Evolutionary conservation across 2,888 invertebrate genomes (phyloP).

Genomic region (Aphidoletes aphidimyza): DNA sequence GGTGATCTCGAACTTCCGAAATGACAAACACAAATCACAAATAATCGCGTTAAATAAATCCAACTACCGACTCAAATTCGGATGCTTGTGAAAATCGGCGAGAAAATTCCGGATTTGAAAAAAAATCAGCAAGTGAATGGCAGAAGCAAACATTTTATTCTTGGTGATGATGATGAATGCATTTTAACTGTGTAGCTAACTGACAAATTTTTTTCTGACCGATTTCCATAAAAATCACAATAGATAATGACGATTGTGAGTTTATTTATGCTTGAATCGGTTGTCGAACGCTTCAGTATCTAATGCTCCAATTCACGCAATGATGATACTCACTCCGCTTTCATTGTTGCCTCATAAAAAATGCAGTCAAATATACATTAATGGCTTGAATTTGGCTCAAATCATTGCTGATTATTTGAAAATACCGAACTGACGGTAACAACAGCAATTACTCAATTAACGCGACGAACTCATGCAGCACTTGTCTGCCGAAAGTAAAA

Average conservation of each 20-base stretch:
- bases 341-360: background rate
- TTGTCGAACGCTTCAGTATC: too few species aligned
- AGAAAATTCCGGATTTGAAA: background rate
- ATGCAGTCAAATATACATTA: too few species aligned
- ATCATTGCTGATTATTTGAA: background rate
- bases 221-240: too few species aligned
- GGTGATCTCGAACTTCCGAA: background rate
- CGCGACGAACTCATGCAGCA: background rate
- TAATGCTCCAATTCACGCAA: background rate
- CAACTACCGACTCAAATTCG: too few species aligned
- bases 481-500: background rate
- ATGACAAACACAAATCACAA: background rate
- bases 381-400: background rate
- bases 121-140: background rate
- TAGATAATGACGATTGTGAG: too few species aligned
- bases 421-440: background rate
- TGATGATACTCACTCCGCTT: background rate
- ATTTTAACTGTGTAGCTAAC: too few species aligned
- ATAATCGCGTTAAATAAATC: too few species aligned
- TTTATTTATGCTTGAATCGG: too few species aligned
- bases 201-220: too few species aligned
- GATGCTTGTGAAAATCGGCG: background rate
- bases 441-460: constrained; percentile 3
- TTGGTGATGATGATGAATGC: too few species aligned
- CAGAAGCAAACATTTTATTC: background rate